Evolutionary conservation across 2,888 invertebrate genomes (phyloP).

Genomic region (Pharmacophagus antenor): DNA sequence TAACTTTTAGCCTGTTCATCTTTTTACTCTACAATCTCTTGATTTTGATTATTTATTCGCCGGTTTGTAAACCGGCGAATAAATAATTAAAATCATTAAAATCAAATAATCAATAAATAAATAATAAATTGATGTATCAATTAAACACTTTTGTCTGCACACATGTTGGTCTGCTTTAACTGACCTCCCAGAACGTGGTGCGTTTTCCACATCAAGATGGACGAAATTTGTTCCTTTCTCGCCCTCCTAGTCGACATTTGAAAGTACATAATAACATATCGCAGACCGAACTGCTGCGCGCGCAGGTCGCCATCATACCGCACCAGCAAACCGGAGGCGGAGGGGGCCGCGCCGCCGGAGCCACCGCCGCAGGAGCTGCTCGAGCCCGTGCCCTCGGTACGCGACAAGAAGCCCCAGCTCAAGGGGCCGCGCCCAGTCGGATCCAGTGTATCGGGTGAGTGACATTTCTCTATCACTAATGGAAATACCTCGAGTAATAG

Average conservation of each 20-base stretch:
- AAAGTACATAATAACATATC: conserved; percentile 38
- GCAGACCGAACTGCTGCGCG: conserved; percentile 69
- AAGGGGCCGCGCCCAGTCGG: conserved; percentile 80
- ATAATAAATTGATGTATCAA: too few species aligned
- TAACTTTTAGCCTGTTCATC: neutral
- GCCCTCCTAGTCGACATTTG: neutral
- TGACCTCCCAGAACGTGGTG: too few species aligned
- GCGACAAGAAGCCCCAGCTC: conserved; percentile 62
- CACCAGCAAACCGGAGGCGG: conserved; percentile 75
- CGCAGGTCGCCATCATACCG: conserved; percentile 84
- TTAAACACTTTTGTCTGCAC: too few species aligned
- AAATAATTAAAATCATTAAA: too few species aligned
- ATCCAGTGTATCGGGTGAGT: conserved; percentile 81
- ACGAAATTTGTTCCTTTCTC: neutral
- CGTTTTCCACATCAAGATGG: too few species aligned
- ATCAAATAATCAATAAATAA: too few species aligned
- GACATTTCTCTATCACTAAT: too few species aligned
- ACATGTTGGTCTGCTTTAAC: neutral
- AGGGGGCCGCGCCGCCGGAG: conserved; percentile 61
- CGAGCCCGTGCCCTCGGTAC: conserved; percentile 57
- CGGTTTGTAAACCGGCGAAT: neutral
- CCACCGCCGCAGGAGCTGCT: conserved; percentile 51
- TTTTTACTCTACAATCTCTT: too few species aligned
- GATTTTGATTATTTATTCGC: too few species aligned
- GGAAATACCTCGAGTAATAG: too few species aligned